phyloP scores from a whole-genome alignment of 2,888 invertebrate species.

The Eupithecia centaureata region DNA sequence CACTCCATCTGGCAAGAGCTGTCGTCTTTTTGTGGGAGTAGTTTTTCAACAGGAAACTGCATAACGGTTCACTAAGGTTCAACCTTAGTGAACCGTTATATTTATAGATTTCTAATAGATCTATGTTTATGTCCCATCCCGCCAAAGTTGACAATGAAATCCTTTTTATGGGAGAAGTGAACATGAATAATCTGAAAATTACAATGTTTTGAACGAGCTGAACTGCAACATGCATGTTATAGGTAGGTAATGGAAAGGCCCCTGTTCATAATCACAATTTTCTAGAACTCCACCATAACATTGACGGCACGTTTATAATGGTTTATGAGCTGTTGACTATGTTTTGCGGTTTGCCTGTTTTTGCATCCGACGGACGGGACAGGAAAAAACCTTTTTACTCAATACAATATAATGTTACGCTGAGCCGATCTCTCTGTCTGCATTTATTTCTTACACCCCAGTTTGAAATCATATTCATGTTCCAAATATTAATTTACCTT shows the following conservation, averaged over 20 bases:
- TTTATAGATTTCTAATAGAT: not conserved
- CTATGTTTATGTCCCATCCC: not conserved
- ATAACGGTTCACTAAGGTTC: not conserved
- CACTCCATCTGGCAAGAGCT: conserved; percentile 22
- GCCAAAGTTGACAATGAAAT: not conserved
- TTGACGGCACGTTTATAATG: conserved; percentile 19
- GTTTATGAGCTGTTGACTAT: conserved; percentile 13
- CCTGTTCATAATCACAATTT: not conserved
- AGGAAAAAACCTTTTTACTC: conserved; percentile 29
- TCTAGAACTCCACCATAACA: conserved; percentile 6
- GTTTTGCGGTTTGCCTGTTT: conserved; percentile 72
- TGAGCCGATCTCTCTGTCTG: not conserved
- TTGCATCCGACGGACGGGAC: conserved; percentile 54
- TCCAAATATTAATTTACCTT: not conserved
- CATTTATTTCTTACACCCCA: not conserved
- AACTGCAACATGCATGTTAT: not conserved
- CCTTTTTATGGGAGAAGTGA: not conserved
- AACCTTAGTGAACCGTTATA: too few species aligned
- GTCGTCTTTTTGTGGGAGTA: not conserved
- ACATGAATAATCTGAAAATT: not conserved
- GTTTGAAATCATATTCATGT: not conserved
- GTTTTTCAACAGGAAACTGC: not conserved
- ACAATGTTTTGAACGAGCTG: not conserved
- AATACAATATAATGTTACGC: not conserved
- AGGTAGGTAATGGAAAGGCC: not conserved